phyloP scores from a whole-genome alignment of 2,888 invertebrate genomes.

The Agriopis marginaria region DNA sequence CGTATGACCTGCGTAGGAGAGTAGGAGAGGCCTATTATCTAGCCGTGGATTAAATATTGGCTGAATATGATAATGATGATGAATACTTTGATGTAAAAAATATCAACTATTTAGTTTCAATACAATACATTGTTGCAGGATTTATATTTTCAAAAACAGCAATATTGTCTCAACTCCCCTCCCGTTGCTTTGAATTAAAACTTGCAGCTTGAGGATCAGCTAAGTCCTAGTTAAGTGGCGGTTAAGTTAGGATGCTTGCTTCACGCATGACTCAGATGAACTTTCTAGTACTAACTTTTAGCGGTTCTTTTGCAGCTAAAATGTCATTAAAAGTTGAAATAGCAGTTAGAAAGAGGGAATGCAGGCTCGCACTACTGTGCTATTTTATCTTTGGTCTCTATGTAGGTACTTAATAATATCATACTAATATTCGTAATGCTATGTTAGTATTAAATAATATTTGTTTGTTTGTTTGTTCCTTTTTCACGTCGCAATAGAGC shows the following conservation, averaged over 20 bases:
- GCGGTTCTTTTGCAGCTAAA: neutral
- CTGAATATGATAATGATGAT: too few species aligned
- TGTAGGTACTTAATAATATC: too few species aligned
- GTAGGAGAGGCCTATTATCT: neutral
- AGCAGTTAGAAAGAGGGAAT: neutral
- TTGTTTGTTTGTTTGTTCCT: too few species aligned
- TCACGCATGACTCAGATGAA: conserved; percentile 4
- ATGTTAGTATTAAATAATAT: too few species aligned
- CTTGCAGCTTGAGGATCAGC: too few species aligned
- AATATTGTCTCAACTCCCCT: neutral
- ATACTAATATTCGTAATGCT: too few species aligned
- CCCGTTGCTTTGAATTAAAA: neutral
- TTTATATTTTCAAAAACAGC: neutral
- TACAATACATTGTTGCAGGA: neutral
- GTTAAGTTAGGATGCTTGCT: neutral
- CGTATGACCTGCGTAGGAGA: too few species aligned
- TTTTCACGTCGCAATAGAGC: too few species aligned
- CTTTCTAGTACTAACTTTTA: neutral
- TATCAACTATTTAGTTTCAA: neutral
- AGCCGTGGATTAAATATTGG: too few species aligned
- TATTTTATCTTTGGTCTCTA: neutral
- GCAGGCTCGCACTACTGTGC: neutral
- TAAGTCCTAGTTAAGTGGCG: neutral
- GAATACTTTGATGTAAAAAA: too few species aligned
- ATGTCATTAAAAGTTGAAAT: neutral